Percentiles rank a stretch among this genome's conserved stretches.
phyloP scores from a whole-genome alignment of 2,797 vertebrate genomes.

The Danio kyathit region DNA sequence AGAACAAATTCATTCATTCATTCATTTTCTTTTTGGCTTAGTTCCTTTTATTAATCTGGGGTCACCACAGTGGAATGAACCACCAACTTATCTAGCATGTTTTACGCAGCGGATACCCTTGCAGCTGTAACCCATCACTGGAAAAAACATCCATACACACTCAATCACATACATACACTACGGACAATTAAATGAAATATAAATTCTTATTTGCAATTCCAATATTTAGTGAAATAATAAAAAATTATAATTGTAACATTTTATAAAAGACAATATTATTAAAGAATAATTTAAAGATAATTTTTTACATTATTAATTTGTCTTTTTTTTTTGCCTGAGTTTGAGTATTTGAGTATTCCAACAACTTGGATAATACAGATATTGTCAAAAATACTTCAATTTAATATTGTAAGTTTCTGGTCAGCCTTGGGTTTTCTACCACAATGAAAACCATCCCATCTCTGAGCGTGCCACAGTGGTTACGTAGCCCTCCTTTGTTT shows the following conservation, averaged over 20 bases:
- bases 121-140: no score
- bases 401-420: slow-evolving; percentile 48
- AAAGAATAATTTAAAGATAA: neutral
- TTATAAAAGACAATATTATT: neutral
- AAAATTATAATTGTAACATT: no score
- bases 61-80: no score
- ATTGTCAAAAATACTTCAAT: slow-evolving; percentile 51
- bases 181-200: neutral
- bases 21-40: no score
- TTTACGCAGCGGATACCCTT: no score
- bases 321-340: neutral
- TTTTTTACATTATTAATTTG: neutral
- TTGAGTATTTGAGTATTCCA: slow-evolving; percentile 51
- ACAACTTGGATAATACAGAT: slow-evolving; percentile 44
- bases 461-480: slow-evolving; percentile 49
- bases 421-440: slow-evolving; percentile 56
- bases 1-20: no score
- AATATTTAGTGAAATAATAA: no score
- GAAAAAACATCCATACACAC: no score
- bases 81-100: no score
- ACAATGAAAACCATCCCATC: slow-evolving; percentile 74
- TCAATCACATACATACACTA: no score
- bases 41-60: no score
- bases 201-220: no score
- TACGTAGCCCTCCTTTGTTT: slow-evolving; percentile 84